phyloP scores from a whole-genome alignment of 2,797 vertebrate species.

The Danio choprae region DNA sequence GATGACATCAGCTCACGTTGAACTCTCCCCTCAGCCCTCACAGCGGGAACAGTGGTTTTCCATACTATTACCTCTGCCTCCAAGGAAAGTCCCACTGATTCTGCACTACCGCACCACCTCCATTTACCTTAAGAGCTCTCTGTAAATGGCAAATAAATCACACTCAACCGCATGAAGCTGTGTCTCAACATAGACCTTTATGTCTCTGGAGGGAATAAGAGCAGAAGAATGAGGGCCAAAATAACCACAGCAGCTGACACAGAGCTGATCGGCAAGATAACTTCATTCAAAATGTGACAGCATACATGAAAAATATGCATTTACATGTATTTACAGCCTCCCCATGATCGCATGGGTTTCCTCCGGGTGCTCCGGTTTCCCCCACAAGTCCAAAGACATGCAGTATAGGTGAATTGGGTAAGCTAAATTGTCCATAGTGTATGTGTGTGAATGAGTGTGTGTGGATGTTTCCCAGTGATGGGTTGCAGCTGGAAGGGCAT shows the following conservation, averaged over 20 bases:
- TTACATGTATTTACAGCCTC: constrained; percentile 8
- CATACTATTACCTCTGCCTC: constrained; percentile 57
- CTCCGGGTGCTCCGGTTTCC: too few species aligned
- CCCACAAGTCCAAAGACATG: too few species aligned
- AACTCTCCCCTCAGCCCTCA: constrained; percentile 56
- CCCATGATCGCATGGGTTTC: too few species aligned
- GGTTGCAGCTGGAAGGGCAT: too few species aligned
- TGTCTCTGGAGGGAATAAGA: constrained; percentile 32
- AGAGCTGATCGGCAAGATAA: constrained; percentile 44
- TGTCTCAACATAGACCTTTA: constrained; percentile 37
- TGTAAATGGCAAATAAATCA: constrained; percentile 53
- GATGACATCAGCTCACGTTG: constrained; percentile 61
- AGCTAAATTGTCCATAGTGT: too few species aligned
- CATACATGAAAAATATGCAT: constrained; percentile 1
- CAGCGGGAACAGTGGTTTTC: constrained; percentile 55
- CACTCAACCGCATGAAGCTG: constrained; percentile 23
- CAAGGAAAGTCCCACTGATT: constrained; percentile 55
- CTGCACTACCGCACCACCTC: constrained; percentile 46
- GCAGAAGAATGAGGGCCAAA: constrained; percentile 23
- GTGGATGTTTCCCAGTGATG: too few species aligned
- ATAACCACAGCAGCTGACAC: constrained; percentile 46
- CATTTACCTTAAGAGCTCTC: constrained; percentile 54
- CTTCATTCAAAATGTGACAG: constrained; percentile 30
- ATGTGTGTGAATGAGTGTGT: too few species aligned
- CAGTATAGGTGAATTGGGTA: too few species aligned